Conservation (phyloP, 92 coral and sea anemone species). For the Phenganax stokvisi region DNA sequence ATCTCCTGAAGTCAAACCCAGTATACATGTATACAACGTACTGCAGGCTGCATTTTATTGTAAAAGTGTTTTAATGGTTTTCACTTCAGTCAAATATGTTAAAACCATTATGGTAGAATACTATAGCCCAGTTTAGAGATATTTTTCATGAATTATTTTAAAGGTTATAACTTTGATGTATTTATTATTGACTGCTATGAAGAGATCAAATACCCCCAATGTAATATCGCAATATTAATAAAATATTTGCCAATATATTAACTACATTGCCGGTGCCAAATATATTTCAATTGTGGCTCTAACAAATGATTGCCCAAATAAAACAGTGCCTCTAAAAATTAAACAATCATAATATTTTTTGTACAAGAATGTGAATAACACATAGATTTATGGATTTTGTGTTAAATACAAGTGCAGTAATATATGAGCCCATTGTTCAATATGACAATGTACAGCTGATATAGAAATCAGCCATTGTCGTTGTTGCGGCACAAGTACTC, state of each 20-base stretch:
- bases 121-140: background rate
- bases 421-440: background rate
- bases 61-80: background rate
- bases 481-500: background rate
- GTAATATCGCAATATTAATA: background rate
- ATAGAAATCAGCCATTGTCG: too few relatives aligned
- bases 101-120: background rate
- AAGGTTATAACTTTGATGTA: background rate
- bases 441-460: background rate
- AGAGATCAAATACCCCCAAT: background rate
- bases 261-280: background rate
- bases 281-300: background rate
- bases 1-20: background rate
- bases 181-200: background rate
- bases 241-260: background rate
- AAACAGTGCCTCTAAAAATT: background rate
- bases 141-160: background rate
- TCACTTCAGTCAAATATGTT: background rate
- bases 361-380: too few relatives aligned
- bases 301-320: background rate
- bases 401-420: background rate
- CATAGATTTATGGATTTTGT: background rate
- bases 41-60: background rate
- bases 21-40: background rate
- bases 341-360: slow-evolving; percentile 13